Evolutionary conservation across 2,888 invertebrate genomes (phyloP), one percentile per base, ranked within the genome.

Genomic region (Acronicta aceris): DNA sequence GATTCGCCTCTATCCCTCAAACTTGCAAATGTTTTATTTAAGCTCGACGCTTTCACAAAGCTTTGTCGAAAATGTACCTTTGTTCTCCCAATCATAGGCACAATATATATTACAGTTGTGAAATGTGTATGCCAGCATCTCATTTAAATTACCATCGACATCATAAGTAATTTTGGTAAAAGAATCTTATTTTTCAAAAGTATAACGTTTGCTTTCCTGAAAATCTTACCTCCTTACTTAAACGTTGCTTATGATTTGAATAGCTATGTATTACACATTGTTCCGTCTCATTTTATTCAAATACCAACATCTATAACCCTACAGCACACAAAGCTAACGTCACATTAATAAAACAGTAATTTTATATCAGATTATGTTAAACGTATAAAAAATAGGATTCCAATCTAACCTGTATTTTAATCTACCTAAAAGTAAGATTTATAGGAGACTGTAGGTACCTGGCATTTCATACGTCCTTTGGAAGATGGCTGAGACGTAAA

Each of bases 401-500:
- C 36, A 36, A 13, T 36, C 13, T 36, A 0, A 36, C 36, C 36
- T 36, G 33, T 33, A 36, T 36, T 13, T 27, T n/a, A 21, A 21
- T 21, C 21, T 21, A 8, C 4, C 46, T 61, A 58, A 8, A 30
- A 9, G 7, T 9, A 51, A 64, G 46, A 59, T 56, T 51, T 57
- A 53, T 9, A 21, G 38, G 15, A 36, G 47, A 59, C 4, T 21
- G 21, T 13, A 36, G 52, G 49, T 76, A 66, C 64, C 74, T 59
- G 51, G 52, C 36, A 57, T 64, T 55, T 58, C 71, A 57, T 52
- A 53, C 58, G 42, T 49, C 48, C 57, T 71, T 17, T 15, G 41
- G 55, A 52, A 55, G 65, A 64, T 69, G 68, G 36, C 54, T 49
- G 67, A 63, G 69, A 76, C 66, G 81, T 81, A 82, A 82, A 81